A percentile compares a stretch with the other conserved stretches of the same genome.
phyloP scores from a whole-genome alignment of 2,888 invertebrate species.

The Chaetoderma sp. region DNA sequence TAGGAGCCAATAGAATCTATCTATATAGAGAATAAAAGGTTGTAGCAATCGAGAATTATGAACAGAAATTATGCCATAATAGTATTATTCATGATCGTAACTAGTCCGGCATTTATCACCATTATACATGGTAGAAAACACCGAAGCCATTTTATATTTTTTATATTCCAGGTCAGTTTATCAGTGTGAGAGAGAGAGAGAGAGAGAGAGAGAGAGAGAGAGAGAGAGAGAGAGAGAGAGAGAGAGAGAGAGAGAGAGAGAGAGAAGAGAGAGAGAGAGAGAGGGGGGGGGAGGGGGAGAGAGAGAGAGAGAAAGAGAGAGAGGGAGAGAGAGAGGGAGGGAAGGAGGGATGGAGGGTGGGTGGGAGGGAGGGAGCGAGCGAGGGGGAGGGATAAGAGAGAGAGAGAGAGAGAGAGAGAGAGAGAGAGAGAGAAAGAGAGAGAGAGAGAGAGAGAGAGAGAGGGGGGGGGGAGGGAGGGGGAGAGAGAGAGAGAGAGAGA shows the following conservation, averaged over 20 bases:
- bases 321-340: slow-evolving; percentile 11
- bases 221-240: slow-evolving; percentile 22
- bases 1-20: too few relatives aligned
- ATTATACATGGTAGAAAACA: too few relatives aligned
- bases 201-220: slow-evolving; percentile 18
- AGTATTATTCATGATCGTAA: too few relatives aligned
- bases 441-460: not conserved
- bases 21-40: too few relatives aligned
- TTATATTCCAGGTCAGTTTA: too few relatives aligned
- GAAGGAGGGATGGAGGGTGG: not conserved
- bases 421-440: not conserved
- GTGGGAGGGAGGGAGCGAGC: not conserved
- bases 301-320: slow-evolving; percentile 9
- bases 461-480: not conserved
- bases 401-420: slow-evolving; percentile 6
- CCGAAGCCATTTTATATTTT: too few relatives aligned
- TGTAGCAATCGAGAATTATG: too few relatives aligned
- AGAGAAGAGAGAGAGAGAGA: slow-evolving; percentile 18
- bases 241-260: slow-evolving; percentile 28
- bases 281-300: slow-evolving; percentile 8
- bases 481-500: not conserved
- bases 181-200: too few relatives aligned
- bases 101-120: too few relatives aligned
- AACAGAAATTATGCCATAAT: too few relatives aligned
- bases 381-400: not conserved